Base-by-base conservation (phyloP, 2,797 vertebrate species). In the Gallinago nigripennis region DNA sequence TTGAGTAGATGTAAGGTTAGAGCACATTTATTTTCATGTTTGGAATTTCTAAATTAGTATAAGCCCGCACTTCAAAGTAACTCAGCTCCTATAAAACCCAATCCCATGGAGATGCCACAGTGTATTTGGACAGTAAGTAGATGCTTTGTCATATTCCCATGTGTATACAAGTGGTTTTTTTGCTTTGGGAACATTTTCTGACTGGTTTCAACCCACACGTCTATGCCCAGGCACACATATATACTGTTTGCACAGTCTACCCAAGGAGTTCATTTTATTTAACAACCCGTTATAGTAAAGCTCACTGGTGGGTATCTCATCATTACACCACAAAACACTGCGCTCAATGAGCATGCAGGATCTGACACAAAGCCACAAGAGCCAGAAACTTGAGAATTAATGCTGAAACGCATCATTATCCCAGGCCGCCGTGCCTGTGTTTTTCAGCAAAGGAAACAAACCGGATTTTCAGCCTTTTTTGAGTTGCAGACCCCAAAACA, bases 61-160 rank as follows among this genome's bases (percentile, higher is more conserved):
- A 96, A 97, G 94, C 79, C 45, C 86, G 64, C 56, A 97, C 93
- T 97, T 96, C 96, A 97, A 96, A 96, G 96, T 88, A 91, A 94
- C 51, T 76, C 64, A 21, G 53, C 71, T 95, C 70, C 89, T 91
- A 92, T 88, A 97, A 97, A 97, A 90, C 51, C 63, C 92, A 94
- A 27, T 95, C 94, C 91, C 94, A 91, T 5, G 6, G 96, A 88
- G 93, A 95, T 73, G 54, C 84, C 57, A 56, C 84, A 72, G 84
- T 95, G n/a, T 95, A 88, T 96, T 96, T 97, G 91, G 89, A 95
- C 51, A 96, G 95, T 90, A 94, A 97, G 91, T 83, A 93, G 93
- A 96, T 95, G 94, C 68, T 96, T 87, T 95, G 82, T 97, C 94
- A 95, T 95, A 92, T 94, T 97, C 95, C 96, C 91, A 96, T 17